Evolutionary conservation across 2,888 invertebrate species (phyloP).

Genomic region (Drosophila ochracea): DNA sequence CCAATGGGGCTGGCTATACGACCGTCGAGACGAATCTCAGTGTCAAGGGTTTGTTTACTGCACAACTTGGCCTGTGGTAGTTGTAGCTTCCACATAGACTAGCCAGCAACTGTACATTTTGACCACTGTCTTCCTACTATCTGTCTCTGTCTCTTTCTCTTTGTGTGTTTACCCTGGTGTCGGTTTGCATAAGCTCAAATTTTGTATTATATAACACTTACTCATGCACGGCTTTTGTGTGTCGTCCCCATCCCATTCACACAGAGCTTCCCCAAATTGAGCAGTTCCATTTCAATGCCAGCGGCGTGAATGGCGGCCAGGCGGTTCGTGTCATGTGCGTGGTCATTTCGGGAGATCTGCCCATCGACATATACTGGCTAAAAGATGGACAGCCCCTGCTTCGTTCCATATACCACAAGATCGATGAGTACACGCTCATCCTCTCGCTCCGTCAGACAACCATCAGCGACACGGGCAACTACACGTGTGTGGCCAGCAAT

Average conservation of each 20-base stretch:
- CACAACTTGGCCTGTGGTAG: slow-evolving; percentile 29
- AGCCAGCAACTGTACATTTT: slow-evolving; percentile 55
- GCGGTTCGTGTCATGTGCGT: slow-evolving; percentile 88
- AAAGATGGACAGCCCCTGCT: slow-evolving; percentile 85
- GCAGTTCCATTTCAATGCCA: slow-evolving; percentile 86
- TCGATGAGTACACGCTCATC: slow-evolving; percentile 86
- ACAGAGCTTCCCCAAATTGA: slow-evolving; percentile 86
- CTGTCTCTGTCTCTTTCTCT: slow-evolving; percentile 16
- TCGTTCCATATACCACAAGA: slow-evolving; percentile 84
- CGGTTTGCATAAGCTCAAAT: slow-evolving; percentile 52
- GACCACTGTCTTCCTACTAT: slow-evolving; percentile 16
- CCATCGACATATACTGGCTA: slow-evolving; percentile 90
- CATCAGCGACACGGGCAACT: slow-evolving; percentile 86
- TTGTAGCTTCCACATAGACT: slow-evolving; percentile 43
- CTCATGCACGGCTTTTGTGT: slow-evolving; percentile 69
- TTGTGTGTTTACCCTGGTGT: slow-evolving; percentile 53
- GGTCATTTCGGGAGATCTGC: slow-evolving; percentile 91
- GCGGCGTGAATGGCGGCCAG: slow-evolving; percentile 86
- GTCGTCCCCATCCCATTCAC: slow-evolving; percentile 20
- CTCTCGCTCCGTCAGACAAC: slow-evolving; percentile 85
- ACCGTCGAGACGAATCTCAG: slow-evolving; percentile 82
- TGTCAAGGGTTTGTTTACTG: slow-evolving; percentile 83
- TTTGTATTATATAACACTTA: slow-evolving; percentile 46
- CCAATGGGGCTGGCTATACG: slow-evolving; percentile 87
- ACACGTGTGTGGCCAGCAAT: slow-evolving; percentile 88